phyloP scores from a whole-genome alignment of 2,113 vertebrate genomes.

The Nestor notabilis region DNA sequence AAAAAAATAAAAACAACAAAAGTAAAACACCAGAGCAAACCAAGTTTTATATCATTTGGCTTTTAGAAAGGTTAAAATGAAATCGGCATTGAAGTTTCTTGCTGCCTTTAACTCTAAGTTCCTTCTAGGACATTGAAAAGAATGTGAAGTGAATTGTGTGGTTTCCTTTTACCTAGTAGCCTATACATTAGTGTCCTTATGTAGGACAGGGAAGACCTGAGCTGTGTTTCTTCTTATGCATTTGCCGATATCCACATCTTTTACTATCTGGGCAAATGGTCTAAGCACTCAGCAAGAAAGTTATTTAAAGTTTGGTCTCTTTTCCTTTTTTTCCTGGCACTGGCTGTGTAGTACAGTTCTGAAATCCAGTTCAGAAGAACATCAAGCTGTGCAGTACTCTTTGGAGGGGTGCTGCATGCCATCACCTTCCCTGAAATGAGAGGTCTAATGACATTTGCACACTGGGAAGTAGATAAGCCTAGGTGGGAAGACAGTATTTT shows the following conservation, averaged over 20 bases:
- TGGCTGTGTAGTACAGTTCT: background rate
- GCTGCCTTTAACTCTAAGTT: background rate
- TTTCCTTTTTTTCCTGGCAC: background rate
- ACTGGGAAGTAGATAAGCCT: background rate
- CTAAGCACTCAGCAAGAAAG: background rate
- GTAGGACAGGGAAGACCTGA: background rate
- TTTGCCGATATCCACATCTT: background rate
- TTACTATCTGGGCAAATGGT: background rate
- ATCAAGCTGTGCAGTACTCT: background rate
- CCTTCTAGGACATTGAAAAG: background rate
- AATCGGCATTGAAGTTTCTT: background rate
- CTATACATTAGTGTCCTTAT: too few species aligned
- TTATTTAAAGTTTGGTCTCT: background rate
- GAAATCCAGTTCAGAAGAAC: background rate
- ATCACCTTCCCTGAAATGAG: background rate
- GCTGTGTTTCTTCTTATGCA: background rate
- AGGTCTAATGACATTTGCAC: background rate
- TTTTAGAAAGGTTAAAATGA: background rate
- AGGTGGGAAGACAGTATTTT: background rate
- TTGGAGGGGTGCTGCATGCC: fast-evolving
- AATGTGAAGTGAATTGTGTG: background rate
- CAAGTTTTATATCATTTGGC: fast-evolving
- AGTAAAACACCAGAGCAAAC: fast-evolving
- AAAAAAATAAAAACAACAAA: background rate
- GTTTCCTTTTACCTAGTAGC: background rate